Evolutionary conservation across 2,888 invertebrate species (phyloP).

Genomic region (Metellina segmentata): DNA sequence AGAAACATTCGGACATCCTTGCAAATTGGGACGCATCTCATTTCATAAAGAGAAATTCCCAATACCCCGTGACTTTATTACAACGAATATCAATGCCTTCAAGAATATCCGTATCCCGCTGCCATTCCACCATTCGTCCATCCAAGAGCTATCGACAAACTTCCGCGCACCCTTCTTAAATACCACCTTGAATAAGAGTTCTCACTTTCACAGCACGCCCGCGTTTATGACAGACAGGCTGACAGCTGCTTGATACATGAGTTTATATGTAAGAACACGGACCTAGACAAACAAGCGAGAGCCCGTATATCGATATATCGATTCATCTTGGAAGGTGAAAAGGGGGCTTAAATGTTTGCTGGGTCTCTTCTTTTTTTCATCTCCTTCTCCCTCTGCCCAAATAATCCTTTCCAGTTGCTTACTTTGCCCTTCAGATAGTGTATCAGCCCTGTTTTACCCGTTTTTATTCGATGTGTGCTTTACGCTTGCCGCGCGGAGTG

Average conservation of each 20-base stretch:
- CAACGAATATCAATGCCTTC: too few species aligned
- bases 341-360: slow-evolving; percentile 38
- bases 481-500: not conserved
- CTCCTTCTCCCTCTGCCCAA: not conserved
- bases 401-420: slow-evolving; percentile 32
- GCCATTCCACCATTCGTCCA: not conserved
- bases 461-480: not conserved
- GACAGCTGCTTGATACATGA: slow-evolving; percentile 16
- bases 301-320: slow-evolving; percentile 28
- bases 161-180: not conserved
- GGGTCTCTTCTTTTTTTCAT: not conserved
- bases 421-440: not conserved
- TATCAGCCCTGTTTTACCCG: not conserved
- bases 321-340: slow-evolving; percentile 16
- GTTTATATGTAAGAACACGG: slow-evolving; percentile 12
- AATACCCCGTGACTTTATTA: too few species aligned
- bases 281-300: not conserved
- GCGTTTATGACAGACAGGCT: not conserved
- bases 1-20: too few species aligned
- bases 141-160: not conserved
- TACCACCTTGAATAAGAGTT: not conserved
- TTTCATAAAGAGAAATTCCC: too few species aligned
- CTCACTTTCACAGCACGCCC: not conserved
- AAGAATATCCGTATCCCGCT: not conserved
- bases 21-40: too few species aligned